These are phyloP conservation scores for Ranitomeya imitator DNA, from an alignment of 2,113 vertebrate genomes.

Conservation along the genomic window DNA sequence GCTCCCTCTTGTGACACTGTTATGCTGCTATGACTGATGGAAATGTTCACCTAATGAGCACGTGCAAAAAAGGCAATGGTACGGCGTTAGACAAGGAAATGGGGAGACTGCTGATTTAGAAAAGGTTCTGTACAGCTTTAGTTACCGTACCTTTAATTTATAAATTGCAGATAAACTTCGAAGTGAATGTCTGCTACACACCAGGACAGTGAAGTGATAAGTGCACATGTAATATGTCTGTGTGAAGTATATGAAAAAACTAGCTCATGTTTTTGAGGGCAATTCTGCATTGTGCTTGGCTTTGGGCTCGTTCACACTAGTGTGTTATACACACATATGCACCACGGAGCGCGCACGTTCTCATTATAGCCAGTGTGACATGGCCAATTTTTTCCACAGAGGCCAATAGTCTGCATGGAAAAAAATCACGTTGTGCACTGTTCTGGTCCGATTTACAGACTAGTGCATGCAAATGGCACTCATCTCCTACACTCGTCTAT, in stretches of 20 bases:
- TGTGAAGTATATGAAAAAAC: not conserved
- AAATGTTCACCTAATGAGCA: not conserved
- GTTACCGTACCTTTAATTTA: not conserved
- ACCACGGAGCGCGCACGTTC: no score
- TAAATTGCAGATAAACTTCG: not conserved
- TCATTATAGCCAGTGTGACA: no score
- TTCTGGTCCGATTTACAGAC: no score
- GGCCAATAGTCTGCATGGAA: no score
- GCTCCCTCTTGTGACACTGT: slow-evolving; percentile 32
- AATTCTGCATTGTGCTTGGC: no score
- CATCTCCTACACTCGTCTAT: no score
- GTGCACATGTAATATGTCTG: not conserved
- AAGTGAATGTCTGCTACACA: not conserved
- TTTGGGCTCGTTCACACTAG: no score
- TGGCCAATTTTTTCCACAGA: no score
- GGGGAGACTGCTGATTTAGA: not conserved
- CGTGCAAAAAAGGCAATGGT: not conserved
- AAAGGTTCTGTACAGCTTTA: not conserved
- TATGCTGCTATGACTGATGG: not conserved
- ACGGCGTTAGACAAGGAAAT: not conserved
- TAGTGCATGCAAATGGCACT: no score
- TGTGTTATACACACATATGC: no score
- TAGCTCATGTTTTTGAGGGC: not conserved
- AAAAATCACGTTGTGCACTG: no score
- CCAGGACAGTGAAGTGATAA: not conserved